Evolutionary conservation across 1,140 invertebrate genomes (phyloP).

Genomic region (Camponotus pennsylvanicus): DNA sequence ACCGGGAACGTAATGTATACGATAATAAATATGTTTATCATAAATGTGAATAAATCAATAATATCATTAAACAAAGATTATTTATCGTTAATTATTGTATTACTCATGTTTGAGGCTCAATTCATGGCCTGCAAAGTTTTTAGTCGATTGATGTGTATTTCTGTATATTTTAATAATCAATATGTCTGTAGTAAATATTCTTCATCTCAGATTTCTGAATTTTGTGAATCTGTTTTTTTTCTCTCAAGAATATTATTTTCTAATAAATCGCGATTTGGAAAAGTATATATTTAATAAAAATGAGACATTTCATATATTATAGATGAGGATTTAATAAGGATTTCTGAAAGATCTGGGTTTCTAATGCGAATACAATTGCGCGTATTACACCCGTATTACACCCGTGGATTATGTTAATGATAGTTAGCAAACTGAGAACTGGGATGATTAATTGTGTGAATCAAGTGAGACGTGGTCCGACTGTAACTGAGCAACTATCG

Average conservation of each 20-base stretch:
- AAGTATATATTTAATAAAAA: background rate
- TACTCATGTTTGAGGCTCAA: background rate
- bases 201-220: background rate
- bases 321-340: background rate
- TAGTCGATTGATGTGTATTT: background rate
- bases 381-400: slow-evolving; percentile 12
- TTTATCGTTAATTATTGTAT: slow-evolving; percentile 12
- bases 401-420: slow-evolving; percentile 54
- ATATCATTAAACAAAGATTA: slow-evolving; percentile 37
- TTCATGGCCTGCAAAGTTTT: background rate
- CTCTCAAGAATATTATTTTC: background rate
- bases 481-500: slow-evolving; percentile 59
- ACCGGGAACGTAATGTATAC: slow-evolving; percentile 30
- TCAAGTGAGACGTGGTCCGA: slow-evolving; percentile 57
- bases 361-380: slow-evolving; percentile 27
- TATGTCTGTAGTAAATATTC: background rate
- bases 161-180: no score
- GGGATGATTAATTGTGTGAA: slow-evolving; percentile 56
- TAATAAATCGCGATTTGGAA: background rate
- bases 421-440: slow-evolving; percentile 49
- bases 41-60: slow-evolving; percentile 25
- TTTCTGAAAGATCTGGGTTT: background rate
- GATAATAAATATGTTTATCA: slow-evolving; percentile 37
- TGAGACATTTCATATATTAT: background rate
- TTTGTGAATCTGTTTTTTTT: background rate